Evolutionary conservation across 1,140 invertebrate species (phyloP).

Genomic region (Tenebrio molitor): DNA sequence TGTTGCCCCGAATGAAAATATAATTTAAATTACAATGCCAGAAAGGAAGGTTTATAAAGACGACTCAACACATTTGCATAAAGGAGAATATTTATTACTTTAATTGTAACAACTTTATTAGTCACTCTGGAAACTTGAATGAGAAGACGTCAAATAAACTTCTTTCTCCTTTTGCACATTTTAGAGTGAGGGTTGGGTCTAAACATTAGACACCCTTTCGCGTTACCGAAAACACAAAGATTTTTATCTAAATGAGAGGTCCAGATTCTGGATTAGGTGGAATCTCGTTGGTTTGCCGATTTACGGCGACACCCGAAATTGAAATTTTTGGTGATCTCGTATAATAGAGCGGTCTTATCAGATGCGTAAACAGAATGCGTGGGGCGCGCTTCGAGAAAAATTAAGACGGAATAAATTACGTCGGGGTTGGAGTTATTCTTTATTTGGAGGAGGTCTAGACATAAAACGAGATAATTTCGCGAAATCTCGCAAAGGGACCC

Average conservation of each 20-base stretch:
- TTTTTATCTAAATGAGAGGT: slow-evolving; percentile 32
- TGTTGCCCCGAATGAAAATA: slow-evolving; percentile 28
- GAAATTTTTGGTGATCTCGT: not conserved
- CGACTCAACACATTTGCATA: slow-evolving; percentile 5
- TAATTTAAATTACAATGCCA: slow-evolving; percentile 37
- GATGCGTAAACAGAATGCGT: not conserved
- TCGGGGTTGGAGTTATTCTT: not conserved
- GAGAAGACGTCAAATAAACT: slow-evolving; percentile 1
- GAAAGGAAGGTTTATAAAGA: slow-evolving; percentile 32
- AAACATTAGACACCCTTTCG: too few species aligned
- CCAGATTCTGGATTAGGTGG: too few species aligned
- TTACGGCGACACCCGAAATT: too few species aligned
- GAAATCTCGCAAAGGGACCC: slow-evolving; percentile 1
- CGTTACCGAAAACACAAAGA: slow-evolving; percentile 23
- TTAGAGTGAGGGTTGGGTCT: too few species aligned
- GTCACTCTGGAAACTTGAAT: slow-evolving; percentile 2
- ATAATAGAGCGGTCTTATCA: too few species aligned
- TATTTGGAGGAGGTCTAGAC: not conserved
- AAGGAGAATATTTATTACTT: slow-evolving; percentile 34
- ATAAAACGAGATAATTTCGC: slow-evolving; percentile 9
- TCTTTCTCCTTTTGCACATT: not conserved
- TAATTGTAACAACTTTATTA: slow-evolving; percentile 31
- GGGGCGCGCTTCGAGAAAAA: not conserved
- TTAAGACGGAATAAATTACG: slow-evolving; percentile 7
- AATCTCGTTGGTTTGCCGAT: too few species aligned